Percentiles rank a stretch among this genome's conserved stretches.
phyloP scores from a whole-genome alignment of 1,140 invertebrate species.

The Lethrus apterus region DNA sequence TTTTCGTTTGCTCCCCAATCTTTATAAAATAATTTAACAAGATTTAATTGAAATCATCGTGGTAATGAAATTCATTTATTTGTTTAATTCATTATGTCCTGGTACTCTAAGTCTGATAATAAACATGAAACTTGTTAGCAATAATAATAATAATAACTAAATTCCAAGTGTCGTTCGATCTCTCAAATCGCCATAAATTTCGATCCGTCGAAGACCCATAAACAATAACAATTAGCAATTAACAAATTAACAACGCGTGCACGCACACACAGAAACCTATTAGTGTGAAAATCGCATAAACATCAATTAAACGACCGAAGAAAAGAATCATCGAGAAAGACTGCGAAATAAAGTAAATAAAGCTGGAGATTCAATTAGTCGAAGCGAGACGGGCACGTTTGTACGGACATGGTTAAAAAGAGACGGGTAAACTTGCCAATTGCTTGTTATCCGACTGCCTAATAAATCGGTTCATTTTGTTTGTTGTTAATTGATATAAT shows the following conservation, averaged over 20 bases:
- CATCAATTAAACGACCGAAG: slow-evolving; percentile 10
- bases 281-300: slow-evolving; percentile 10
- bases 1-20: too few relatives aligned
- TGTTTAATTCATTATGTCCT: too few relatives aligned
- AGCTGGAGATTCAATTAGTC: slow-evolving; percentile 11
- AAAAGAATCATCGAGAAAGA: slow-evolving; percentile 1
- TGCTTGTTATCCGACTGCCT: slow-evolving; percentile 19
- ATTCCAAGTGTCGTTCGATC: too few relatives aligned
- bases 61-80: too few relatives aligned
- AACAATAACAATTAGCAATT: slow-evolving; percentile 27
- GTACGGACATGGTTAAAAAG: slow-evolving; percentile 5
- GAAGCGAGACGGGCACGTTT: slow-evolving; percentile 7
- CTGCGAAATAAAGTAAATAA: slow-evolving; percentile 13
- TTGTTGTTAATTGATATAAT: slow-evolving; percentile 21
- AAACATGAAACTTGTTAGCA: too few relatives aligned
- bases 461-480: slow-evolving; percentile 22
- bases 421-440: slow-evolving; percentile 15
- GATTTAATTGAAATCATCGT: too few relatives aligned
- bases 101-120: too few relatives aligned
- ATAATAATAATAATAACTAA: too few relatives aligned
- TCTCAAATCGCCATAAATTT: too few relatives aligned
- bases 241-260: slow-evolving; percentile 20
- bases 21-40: too few relatives aligned
- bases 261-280: too few relatives aligned
- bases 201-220: slow-evolving; percentile 4